Base-by-base conservation (phyloP, 2,797 vertebrate species). In the Chelonia mydas region DNA sequence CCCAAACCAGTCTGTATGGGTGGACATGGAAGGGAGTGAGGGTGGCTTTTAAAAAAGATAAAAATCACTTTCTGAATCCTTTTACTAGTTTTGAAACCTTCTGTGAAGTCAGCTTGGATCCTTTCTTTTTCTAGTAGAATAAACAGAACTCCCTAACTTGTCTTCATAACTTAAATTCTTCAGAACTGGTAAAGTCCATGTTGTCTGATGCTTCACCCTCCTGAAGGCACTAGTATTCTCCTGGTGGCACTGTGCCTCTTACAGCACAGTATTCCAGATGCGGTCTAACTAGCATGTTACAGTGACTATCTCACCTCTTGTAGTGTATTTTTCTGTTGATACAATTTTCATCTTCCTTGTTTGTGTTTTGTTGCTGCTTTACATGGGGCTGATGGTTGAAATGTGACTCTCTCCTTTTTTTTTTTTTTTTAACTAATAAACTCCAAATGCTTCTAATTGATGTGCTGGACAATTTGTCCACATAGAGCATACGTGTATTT, bases 161-260 rank as follows among this genome's bases (percentile, higher is more conserved):
- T 87, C 83, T 84, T 90, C 81, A 78, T 90, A 91, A 74, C 37
- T 90, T 88, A 79, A 25, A 23, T 94, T 91, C 88, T 87, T 90
- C 41, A 74, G 54, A 57, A n/a, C 45, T 37, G 21, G 55, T 54
- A 37, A 84, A 55, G 53, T 90, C 83, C 50, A 85, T 88, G 81
- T 41, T 81, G 49, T 5, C 41, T 16, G 10, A 27, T 72, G 23
- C 81, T 76, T 95, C 88, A 79, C 82, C 83, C 61, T 88, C 37
- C 76, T 57, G 55, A 10, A 51, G 33, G 65, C 80, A 80, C 79
- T 68, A 87, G 76, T 72, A 91, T 85, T 51, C 79, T 88, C 74
- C 53, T 76, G 10, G 37, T 86, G 84, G 80, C 87, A 45, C 4
- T 72, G 74, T 50, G 55, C 78, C 49, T 87, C 61, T 88, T 45